Base-by-base conservation (phyloP, 2,797 vertebrate genomes). In the Molossus molossus region DNA sequence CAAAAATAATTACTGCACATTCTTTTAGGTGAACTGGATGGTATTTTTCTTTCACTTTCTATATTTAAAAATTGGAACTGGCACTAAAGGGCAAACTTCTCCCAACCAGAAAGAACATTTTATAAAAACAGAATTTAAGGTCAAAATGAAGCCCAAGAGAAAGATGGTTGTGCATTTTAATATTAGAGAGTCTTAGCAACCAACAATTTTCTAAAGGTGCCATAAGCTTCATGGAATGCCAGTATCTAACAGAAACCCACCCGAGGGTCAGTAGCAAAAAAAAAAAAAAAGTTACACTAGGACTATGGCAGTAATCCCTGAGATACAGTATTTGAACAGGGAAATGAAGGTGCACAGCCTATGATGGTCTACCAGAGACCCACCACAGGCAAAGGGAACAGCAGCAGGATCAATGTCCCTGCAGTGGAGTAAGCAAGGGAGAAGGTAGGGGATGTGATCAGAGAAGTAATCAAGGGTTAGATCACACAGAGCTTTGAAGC, bases 61-160 rank as follows among this genome's bases (percentile, higher is more conserved):
- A n/a, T 57, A 87, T 81, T 87, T 87, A 91, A 81, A 94, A 96
- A 80, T 65, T 65, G 93, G 90, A 93, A 93, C 92, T 92, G 50
- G n/a, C 14, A 62, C 23, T 70, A 83, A 40, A 77, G 6, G 29
- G 2, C 14, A 75, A 82, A 62, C 64, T 55, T 92, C 64, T 90
- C 53, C 55, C 96, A 95, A 83, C 15, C 33, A 94, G 72, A 64
- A 95, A 92, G 33, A 82, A 62, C 27, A 73, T 64, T 91, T 83
- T 91, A 75, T 48, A 57, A 91, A 93, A 94, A 91, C 3, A 67
- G 20, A 93, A 57, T 20, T n/a, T 81, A 73, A 94, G 73, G 37
- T 6, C 27, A 90, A 91, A 95, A 87, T 80, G 70, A 84, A 13
- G 48, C 48, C 79, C 45, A 75, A 72, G n/a, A 90, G 40, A 87